These are phyloP conservation scores for Bombycilla garrulus DNA, from an alignment of 2,113 vertebrate genomes.

Conservation along the genomic window DNA sequence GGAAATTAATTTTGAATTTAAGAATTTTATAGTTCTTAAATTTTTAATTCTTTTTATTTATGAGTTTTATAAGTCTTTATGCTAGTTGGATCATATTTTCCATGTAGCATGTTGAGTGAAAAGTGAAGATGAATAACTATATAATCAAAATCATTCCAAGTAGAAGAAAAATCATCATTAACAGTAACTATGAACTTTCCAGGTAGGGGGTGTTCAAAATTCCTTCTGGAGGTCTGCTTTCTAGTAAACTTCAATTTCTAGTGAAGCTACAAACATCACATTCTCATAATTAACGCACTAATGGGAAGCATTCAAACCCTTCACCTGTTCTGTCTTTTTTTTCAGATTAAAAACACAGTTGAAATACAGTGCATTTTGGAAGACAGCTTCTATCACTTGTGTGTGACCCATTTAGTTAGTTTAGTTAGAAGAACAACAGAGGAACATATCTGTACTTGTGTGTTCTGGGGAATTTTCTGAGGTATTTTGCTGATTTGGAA, in stretches of 20 bases:
- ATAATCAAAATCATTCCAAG: neutral
- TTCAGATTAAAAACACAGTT: neutral
- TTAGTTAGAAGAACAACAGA: neutral
- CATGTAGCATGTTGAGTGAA: neutral
- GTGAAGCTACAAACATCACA: neutral
- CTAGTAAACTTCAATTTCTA: neutral
- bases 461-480: neutral
- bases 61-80: neutral
- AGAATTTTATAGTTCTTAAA: too few species aligned
- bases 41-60: neutral
- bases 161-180: neutral
- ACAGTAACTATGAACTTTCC: neutral
- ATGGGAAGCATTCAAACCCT: neutral
- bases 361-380: neutral
- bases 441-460: neutral
- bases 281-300: neutral
- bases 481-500: neutral
- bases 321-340: neutral
- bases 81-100: neutral
- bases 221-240: neutral
- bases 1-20: neutral
- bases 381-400: neutral
- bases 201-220: neutral
- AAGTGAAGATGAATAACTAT: neutral
- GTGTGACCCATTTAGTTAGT: neutral